These are phyloP conservation scores for Beaufortia kweichowensis DNA, from an alignment of 2,113 vertebrate genomes.

Conservation along the genomic window DNA sequence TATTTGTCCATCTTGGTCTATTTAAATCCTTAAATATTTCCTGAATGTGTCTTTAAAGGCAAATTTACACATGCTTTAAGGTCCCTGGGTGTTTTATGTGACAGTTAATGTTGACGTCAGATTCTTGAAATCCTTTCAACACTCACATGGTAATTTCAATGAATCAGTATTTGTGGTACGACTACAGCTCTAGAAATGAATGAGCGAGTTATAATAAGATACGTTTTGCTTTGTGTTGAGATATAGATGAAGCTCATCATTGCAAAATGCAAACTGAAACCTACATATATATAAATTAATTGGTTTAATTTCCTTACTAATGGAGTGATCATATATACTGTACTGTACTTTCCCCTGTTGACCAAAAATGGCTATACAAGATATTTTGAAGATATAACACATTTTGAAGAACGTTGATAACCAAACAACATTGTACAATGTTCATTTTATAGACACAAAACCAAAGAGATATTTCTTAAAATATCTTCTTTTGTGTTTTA, in stretches of 20 bases:
- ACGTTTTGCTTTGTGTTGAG: not conserved
- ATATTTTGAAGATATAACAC: no score
- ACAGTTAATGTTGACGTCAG: slow-evolving; percentile 29
- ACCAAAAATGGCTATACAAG: no score
- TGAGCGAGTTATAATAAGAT: no score
- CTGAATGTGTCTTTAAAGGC: not conserved
- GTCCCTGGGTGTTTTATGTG: not conserved
- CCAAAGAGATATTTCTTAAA: no score
- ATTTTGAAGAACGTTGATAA: no score
- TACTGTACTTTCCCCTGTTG: not conserved
- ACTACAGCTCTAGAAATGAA: not conserved
- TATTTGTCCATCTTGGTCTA: slow-evolving; percentile 24
- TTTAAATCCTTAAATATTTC: slow-evolving; percentile 4
- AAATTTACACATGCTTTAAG: slow-evolving; percentile 14
- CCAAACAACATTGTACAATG: no score
- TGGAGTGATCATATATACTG: not conserved
- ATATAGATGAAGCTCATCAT: slow-evolving; percentile 17
- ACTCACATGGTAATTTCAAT: not conserved
- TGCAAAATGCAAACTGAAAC: slow-evolving; percentile 24
- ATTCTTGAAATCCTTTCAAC: slow-evolving; percentile 6
- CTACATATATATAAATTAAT: slow-evolving; percentile 5
- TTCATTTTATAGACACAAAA: no score
- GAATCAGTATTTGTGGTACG: not conserved
- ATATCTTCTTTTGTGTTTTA: no score
- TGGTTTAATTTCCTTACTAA: not conserved